Evolutionary conservation across 1,140 invertebrate species (phyloP).

Genomic region (Chironomus striatipennis): DNA sequence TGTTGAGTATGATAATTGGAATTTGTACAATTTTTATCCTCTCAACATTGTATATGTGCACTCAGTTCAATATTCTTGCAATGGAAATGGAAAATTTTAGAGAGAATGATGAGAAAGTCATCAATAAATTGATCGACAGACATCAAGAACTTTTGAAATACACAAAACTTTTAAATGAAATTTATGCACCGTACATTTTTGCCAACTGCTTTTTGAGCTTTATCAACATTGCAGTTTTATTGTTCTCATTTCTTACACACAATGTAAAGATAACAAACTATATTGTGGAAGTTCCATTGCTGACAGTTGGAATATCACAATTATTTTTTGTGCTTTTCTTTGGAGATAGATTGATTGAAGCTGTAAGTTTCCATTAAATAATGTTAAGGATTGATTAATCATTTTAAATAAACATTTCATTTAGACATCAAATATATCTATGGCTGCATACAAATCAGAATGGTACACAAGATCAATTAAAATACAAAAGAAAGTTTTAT

Average conservation of each 20-base stretch:
- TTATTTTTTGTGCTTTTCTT: neutral
- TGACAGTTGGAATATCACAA: neutral
- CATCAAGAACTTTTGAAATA: neutral
- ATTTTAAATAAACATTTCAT: neutral
- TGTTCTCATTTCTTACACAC: neutral
- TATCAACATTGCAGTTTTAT: neutral
- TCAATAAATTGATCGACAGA: neutral
- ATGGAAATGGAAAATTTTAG: neutral
- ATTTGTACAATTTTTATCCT: neutral
- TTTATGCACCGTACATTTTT: neutral
- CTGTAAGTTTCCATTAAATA: constrained; percentile 1
- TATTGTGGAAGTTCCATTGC: neutral
- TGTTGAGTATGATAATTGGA: neutral
- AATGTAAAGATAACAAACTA: neutral
- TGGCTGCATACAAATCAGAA: neutral
- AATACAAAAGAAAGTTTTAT: neutral
- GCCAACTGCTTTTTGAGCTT: neutral
- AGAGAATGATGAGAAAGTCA: neutral
- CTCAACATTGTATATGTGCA: neutral
- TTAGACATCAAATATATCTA: neutral
- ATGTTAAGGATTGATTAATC: neutral
- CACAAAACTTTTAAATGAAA: neutral
- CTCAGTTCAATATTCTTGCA: neutral
- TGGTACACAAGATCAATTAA: neutral
- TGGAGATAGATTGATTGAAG: constrained; percentile 2